A percentile compares a stretch with the other conserved stretches of the same genome.
Conservation (phyloP, 1,140 invertebrate genomes). For the Platyscapa corneri region DNA sequence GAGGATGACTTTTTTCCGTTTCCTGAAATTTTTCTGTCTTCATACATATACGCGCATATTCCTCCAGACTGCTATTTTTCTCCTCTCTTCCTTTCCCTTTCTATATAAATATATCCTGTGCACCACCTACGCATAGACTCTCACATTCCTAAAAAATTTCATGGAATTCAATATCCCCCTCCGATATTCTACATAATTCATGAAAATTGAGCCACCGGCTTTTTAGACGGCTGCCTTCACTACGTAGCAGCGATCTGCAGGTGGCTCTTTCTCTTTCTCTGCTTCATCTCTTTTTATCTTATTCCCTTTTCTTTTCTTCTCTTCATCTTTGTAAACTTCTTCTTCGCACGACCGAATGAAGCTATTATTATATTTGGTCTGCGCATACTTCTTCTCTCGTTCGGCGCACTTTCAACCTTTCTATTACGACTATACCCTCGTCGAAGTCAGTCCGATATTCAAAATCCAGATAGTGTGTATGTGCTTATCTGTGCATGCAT, state of each 20-base stretch:
- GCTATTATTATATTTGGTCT: background rate
- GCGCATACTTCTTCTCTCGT: background rate
- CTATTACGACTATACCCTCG: slow-evolving; percentile 11
- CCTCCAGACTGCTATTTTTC: slow-evolving; percentile 44
- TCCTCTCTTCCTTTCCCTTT: slow-evolving; percentile 30
- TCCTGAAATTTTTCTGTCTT: slow-evolving; percentile 18
- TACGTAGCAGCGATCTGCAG: background rate
- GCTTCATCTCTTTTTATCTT: slow-evolving; percentile 46
- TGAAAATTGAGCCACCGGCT: slow-evolving; percentile 69
- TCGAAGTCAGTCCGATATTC: slow-evolving; percentile 40
- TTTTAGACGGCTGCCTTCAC: slow-evolving; percentile 54
- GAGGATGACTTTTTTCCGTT: background rate
- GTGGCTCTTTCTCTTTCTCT: slow-evolving; percentile 30
- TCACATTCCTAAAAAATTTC: slow-evolving; percentile 64
- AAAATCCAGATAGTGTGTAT: background rate
- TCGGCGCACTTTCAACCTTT: slow-evolving; percentile 25
- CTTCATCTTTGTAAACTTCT: background rate
- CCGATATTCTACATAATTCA: slow-evolving; percentile 71
- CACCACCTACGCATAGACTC: slow-evolving; percentile 52
- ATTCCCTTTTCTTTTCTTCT: background rate
- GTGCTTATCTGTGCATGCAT: background rate
- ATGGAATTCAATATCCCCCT: slow-evolving; percentile 70
- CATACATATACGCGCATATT: background rate
- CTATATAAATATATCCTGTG: background rate
- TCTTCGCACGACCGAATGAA: background rate